Percentiles rank a stretch among this genome's conserved stretches.
Conservation (phyloP, 2,113 vertebrate species). For the Hystrix brachyura region DNA sequence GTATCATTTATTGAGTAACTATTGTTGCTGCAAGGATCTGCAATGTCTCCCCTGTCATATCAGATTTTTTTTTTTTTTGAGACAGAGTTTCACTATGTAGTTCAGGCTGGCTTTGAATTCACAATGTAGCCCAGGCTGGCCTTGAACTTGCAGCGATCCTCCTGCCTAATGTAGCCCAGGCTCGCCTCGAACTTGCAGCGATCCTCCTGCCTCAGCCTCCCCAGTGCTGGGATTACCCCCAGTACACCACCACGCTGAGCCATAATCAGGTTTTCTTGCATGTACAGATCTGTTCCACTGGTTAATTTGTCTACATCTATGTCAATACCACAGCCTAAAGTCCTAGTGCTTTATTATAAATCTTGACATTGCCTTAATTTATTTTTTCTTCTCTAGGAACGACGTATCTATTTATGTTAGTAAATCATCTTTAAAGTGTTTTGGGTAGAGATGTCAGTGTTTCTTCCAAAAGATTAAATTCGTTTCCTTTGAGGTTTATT, state of each 20-base stretch:
- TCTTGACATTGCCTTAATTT: neutral
- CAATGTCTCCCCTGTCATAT: neutral
- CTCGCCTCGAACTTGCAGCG: no score
- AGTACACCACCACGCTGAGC: no score
- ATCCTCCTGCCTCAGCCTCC: no score
- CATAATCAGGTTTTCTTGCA: neutral
- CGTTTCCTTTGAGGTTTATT: neutral
- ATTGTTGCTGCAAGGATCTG: neutral
- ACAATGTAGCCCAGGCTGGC: no score
- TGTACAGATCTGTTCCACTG: neutral
- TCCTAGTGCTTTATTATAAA: slow-evolving; percentile 5
- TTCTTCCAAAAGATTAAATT: slow-evolving; percentile 8
- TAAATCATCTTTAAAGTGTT: neutral
- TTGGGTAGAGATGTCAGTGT: slow-evolving; percentile 26
- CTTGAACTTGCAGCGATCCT: no score
- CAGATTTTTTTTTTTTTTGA: neutral
- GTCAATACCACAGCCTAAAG: neutral
- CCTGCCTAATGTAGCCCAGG: no score
- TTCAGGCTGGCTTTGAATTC: no score
- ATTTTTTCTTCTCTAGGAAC: neutral
- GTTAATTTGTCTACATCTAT: neutral
- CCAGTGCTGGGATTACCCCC: no score
- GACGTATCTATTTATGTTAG: neutral
- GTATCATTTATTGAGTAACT: neutral
- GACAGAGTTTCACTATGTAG: no score